phyloP scores from a whole-genome alignment of 1,140 invertebrate genomes.

The Melanaphis sacchari region DNA sequence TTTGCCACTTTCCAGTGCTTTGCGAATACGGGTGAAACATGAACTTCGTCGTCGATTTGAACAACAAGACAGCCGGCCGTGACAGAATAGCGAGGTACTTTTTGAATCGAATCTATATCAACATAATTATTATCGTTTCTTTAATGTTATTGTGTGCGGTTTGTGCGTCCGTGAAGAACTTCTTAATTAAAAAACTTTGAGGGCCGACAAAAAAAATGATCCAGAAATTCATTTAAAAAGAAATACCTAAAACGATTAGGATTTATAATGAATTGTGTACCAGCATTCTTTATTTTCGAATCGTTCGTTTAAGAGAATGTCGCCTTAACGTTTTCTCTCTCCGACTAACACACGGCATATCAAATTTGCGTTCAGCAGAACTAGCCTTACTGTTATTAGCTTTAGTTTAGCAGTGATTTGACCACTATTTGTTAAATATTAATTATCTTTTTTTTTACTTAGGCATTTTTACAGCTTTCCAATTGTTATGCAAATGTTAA shows the following conservation, averaged over 20 bases:
- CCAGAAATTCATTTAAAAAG: background rate
- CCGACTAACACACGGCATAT: too few relatives aligned
- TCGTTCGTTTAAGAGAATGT: too few relatives aligned
- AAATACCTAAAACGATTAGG: too few relatives aligned
- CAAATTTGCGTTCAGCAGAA: background rate
- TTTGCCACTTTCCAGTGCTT: background rate
- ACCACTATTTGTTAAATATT: too few relatives aligned
- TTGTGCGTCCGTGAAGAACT: background rate
- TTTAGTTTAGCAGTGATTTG: too few relatives aligned
- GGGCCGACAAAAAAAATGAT: background rate
- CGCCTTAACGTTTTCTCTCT: too few relatives aligned
- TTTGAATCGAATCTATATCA: background rate
- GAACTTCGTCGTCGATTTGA: slow-evolving; percentile 74
- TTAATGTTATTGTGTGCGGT: background rate
- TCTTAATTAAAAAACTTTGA: too few relatives aligned
- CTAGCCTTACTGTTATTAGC: background rate
- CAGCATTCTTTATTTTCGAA: background rate
- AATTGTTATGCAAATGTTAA: too few relatives aligned
- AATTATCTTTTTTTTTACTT: too few relatives aligned
- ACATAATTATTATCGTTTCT: background rate
- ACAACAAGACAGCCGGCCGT: slow-evolving; percentile 50
- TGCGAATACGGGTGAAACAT: slow-evolving; percentile 63
- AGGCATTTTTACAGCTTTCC: too few relatives aligned
- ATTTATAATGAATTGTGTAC: background rate
- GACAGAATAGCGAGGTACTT: slow-evolving; percentile 59